Percentiles rank a stretch among this genome's conserved stretches.
Conservation (phyloP, 2,888 invertebrate genomes). For the Ceriagrion tenellum region DNA sequence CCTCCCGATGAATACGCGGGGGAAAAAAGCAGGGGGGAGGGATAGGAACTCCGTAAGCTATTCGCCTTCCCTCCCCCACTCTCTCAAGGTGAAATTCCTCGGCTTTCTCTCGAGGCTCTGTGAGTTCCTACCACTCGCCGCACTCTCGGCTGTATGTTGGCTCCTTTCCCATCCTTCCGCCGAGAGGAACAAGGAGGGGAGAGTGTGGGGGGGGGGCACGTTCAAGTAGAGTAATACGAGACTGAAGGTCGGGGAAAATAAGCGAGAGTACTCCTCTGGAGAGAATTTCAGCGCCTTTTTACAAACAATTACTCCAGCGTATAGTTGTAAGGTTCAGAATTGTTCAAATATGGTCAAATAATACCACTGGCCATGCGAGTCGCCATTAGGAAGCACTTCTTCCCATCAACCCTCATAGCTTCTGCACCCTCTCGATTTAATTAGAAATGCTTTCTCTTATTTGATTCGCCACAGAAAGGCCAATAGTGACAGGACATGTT, state of each 20-base stretch:
- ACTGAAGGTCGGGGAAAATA: background rate
- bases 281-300: too few relatives aligned
- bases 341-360: too few relatives aligned
- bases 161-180: background rate
- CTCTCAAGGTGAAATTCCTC: slow-evolving; percentile 27
- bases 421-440: too few relatives aligned
- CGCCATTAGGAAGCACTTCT: too few relatives aligned
- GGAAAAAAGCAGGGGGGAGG: background rate
- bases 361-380: too few relatives aligned
- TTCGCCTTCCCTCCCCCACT: background rate
- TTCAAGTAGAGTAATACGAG: background rate
- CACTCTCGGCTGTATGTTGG: background rate
- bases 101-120: background rate
- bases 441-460: too few relatives aligned
- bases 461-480: too few relatives aligned
- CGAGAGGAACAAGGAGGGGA: background rate
- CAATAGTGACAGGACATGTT: too few relatives aligned
- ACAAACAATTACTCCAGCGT: too few relatives aligned
- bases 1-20: background rate
- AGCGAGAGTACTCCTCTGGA: background rate
- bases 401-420: too few relatives aligned
- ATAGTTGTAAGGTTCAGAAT: too few relatives aligned
- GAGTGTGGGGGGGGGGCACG: background rate
- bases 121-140: background rate
- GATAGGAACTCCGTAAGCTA: background rate